phyloP scores from a whole-genome alignment of 2,113 vertebrate species.

The Hylia prasina region DNA sequence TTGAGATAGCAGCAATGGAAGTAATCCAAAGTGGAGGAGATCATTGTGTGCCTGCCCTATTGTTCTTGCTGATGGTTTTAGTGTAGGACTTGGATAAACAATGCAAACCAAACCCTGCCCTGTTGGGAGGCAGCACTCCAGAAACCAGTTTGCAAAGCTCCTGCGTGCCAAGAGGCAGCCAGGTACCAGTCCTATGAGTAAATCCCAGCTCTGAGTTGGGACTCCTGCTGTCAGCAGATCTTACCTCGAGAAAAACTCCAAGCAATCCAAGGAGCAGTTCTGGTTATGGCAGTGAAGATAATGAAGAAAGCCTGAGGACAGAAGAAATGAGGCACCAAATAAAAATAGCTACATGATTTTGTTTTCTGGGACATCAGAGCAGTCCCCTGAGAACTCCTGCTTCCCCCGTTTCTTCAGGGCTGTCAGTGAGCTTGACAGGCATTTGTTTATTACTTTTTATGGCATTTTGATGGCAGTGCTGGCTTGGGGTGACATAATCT shows the following conservation, averaged over 20 bases:
- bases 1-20: constrained; percentile 26
- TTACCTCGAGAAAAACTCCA: not conserved
- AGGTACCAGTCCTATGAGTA: not conserved
- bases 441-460: not conserved
- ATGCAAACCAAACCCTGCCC: not conserved
- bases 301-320: constrained; percentile 13
- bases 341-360: constrained; percentile 27
- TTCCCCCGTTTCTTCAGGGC: not conserved
- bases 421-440: not conserved
- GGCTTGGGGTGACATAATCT: not conserved
- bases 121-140: not conserved
- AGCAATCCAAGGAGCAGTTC: not conserved
- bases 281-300: not conserved
- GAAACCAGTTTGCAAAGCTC: not conserved
- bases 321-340: constrained; percentile 30
- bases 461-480: not conserved
- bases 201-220: not conserved
- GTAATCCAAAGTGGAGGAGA: constrained; percentile 5
- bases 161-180: not conserved
- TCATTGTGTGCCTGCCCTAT: not conserved
- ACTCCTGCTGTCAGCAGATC: not conserved
- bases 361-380: constrained; percentile 31
- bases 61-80: constrained; percentile 20
- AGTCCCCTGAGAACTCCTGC: not conserved
- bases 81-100: not conserved